Evolutionary conservation across 2,113 vertebrate genomes (phyloP).

Genomic region (Peromyscus maniculatus): DNA sequence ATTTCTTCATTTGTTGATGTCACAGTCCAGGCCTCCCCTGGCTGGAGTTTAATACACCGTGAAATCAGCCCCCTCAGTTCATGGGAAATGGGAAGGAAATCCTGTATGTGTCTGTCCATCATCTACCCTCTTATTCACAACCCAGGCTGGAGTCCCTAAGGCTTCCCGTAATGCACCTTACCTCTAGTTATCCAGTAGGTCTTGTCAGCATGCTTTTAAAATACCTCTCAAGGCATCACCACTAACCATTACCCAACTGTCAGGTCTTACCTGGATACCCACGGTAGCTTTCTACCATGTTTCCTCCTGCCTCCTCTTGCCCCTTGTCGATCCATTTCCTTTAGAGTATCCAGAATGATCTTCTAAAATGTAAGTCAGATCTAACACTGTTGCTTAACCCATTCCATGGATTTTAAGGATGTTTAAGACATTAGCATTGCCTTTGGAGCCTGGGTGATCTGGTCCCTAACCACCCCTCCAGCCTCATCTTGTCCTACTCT

Average conservation of each 20-base stretch:
- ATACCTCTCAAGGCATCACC: constrained; percentile 3
- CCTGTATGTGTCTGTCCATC: not conserved
- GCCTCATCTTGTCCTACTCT: not conserved
- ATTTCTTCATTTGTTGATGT: not conserved
- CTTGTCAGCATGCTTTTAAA: constrained; percentile 59
- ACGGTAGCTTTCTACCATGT: not conserved
- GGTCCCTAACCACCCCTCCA: not conserved
- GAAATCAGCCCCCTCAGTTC: constrained; percentile 27
- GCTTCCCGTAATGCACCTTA: constrained; percentile 23
- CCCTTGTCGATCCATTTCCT: not conserved
- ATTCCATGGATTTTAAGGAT: not conserved
- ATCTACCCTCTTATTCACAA: not conserved
- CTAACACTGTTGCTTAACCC: not conserved
- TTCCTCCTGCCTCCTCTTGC: not conserved
- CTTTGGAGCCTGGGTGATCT: not conserved
- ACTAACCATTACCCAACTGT: not conserved
- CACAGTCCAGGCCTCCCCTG: not conserved
- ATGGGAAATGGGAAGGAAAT: constrained; percentile 59
- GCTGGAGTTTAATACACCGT: not conserved
- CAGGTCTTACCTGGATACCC: not conserved
- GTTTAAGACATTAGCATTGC: not conserved
- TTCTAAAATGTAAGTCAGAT: constrained; percentile 37
- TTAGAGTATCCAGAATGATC: not conserved
- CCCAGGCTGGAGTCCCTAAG: constrained; percentile 46
- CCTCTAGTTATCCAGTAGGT: constrained; percentile 45